Conservation (phyloP, 64 coral and sea anemone species). For the Catalaphyllia jardinei region DNA sequence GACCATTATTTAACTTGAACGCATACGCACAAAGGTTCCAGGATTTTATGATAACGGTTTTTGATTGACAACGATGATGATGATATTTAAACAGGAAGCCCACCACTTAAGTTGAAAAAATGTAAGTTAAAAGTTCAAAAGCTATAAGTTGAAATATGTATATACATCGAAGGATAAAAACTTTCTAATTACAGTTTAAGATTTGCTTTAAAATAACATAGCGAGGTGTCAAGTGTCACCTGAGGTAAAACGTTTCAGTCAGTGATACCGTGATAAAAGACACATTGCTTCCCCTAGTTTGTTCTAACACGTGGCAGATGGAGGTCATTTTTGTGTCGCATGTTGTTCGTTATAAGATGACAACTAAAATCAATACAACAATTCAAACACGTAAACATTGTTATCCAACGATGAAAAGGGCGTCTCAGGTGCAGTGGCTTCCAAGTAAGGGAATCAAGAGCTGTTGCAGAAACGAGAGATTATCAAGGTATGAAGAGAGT, state of each 20-base stretch:
- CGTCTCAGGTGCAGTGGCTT: neutral
- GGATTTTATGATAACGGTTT: no score
- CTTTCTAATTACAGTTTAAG: no score
- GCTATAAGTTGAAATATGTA: no score
- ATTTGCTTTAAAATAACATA: neutral
- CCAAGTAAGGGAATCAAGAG: constrained; percentile 1
- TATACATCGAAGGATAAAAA: no score
- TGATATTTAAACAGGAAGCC: no score
- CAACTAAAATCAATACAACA: neutral
- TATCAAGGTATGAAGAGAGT: no score
- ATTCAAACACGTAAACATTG: constrained; percentile 3
- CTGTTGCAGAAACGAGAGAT: neutral
- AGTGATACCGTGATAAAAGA: neutral
- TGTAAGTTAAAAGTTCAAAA: no score
- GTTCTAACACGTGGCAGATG: neutral
- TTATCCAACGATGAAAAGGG: neutral
- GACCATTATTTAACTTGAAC: no score
- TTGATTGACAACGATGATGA: no score
- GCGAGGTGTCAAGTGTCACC: neutral
- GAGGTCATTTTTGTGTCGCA: neutral
- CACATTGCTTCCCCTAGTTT: neutral
- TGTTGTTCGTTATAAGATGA: neutral
- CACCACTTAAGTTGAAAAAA: no score
- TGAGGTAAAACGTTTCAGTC: neutral
- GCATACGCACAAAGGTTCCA: no score